Base-by-base conservation (phyloP, 2,113 vertebrate genomes). In the Willisornis vidua region DNA sequence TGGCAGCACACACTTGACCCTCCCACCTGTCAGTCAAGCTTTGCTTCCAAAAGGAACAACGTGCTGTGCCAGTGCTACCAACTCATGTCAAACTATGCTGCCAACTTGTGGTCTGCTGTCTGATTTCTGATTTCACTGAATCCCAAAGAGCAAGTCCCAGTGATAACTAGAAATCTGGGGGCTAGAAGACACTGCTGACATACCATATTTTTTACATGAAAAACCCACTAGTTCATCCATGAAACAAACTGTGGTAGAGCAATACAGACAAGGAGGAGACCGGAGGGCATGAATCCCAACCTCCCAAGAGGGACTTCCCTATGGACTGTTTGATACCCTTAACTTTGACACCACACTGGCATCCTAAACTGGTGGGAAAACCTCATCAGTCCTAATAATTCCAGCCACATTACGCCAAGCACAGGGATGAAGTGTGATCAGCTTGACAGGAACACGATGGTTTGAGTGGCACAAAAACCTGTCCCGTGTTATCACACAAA, bases 11-110 rank as follows among this genome's bases (percentile, higher is more conserved):
- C n/a, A 45, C 35, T 49, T 5, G 14, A 14, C 12, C 6, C 1
- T 20, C 26, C 72, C 61, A 28, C 35, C 7, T 1, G 9, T 3
- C 43, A 14, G 35, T 45, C 3, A 19, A 19, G 22, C 8, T 41
- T 2, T 15, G 52, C 4, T 51, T 19, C 71, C 26, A 3, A 33
- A 85, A 68, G 57, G 63, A 78, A 13, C 8, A 19, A 11, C 0
- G 0, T 19, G 24, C 19, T 68, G 41, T 20, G 62, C 37, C 58
- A 41, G 28, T 2, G 12, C 54, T n/a, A 2, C 3, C 48, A 6
- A 3, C 37, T 46, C 7, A 0, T 2, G 18, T 1, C 61, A 22
- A 23, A 31, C 11, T 51, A 17, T 33, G 14, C 71, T 26, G 29
- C 15, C 75, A 41, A 1, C 43, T 84, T 39, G 65, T 52, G 43